Evolutionary conservation across 2,888 invertebrate genomes (phyloP), one percentile per base, ranked within the genome.

Genomic region (Lasioglossum calceatum): DNA sequence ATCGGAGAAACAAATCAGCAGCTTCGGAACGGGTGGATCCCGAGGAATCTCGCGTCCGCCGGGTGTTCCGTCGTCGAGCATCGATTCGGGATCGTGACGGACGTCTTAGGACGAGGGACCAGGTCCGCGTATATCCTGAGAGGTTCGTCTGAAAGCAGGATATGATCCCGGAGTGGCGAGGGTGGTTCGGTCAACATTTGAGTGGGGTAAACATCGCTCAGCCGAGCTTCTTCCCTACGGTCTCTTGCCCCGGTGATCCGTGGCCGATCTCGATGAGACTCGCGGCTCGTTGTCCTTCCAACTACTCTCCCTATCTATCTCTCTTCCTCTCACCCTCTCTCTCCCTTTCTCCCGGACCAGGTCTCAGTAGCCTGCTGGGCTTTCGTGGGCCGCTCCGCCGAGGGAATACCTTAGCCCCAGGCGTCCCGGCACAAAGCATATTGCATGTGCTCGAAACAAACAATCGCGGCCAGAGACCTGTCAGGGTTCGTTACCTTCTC

Each of bases 181-280:
- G 90, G 92, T 91, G 91, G 91, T 86, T 90, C 90, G 94, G 94
- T 94, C 93, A 94, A 94, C 94, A 94, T 94, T 94, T 94, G 94
- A 93, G 89, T 84, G 76, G 82, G 79, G 93, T 87, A 94, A 94
- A 94, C 93, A 91, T 84, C 79, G 79, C 39, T 70, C 80, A 77
- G 64, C 80, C 81, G 79, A 77, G 72, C 70, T 82, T 84, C 82
- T 54, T 83, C 88, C 86, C 77, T 80, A 82, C 71, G 32, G 54
- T 74, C 77, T 23, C 74, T 23, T 32, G 64, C 27, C 64, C 39
- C 54, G 47, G 58, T 78, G 70, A 70, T 78, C 70, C 74, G 70
- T 79, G 72, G 82, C 79, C 71, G 79, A 70, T 70, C 70, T 50
- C 87, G 86, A 91, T 85, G 86, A 85, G 79, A 76, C 82, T 84